A percentile compares a stretch with the other conserved stretches of the same genome.
Conservation (phyloP, 2,888 invertebrate species). For the Meghimatium bilineatum region DNA sequence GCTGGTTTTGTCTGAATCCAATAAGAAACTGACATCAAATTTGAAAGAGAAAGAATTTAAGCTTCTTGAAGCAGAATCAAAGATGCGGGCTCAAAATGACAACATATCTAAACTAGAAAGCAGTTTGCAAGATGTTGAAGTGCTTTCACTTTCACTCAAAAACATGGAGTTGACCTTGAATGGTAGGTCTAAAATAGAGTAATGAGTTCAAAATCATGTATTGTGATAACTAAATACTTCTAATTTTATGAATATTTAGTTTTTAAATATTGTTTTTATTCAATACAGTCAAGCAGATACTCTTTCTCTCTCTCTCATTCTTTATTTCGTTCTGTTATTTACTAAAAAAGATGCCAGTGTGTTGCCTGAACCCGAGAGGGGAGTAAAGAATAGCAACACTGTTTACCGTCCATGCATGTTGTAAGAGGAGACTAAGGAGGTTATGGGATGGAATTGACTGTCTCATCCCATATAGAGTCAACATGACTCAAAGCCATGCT, state of each 20-base stretch:
- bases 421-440: too few species aligned
- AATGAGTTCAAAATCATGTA: background rate
- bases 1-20: conserved; percentile 50
- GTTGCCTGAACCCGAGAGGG: too few species aligned
- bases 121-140: conserved; percentile 12
- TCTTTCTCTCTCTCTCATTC: background rate
- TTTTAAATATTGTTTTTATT: background rate
- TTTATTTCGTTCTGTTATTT: too few species aligned
- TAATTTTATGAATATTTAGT: background rate
- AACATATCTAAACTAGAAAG: conserved; percentile 40
- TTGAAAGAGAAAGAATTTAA: conserved; percentile 58
- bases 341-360: too few species aligned
- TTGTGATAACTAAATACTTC: too few species aligned
- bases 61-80: conserved; percentile 54
- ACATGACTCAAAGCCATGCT: too few species aligned
- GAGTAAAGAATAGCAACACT: too few species aligned
- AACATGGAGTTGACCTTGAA: conserved; percentile 4
- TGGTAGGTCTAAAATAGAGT: conserved; percentile 18
- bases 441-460: too few species aligned
- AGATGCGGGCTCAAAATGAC: conserved; percentile 54
- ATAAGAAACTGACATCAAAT: conserved; percentile 42
- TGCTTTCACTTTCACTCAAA: background rate
- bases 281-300: background rate
- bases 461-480: too few species aligned
- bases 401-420: too few species aligned